These are phyloP conservation scores for Drosophila phalerata DNA, from an alignment of 2,888 invertebrate genomes.

Conservation along the genomic window DNA sequence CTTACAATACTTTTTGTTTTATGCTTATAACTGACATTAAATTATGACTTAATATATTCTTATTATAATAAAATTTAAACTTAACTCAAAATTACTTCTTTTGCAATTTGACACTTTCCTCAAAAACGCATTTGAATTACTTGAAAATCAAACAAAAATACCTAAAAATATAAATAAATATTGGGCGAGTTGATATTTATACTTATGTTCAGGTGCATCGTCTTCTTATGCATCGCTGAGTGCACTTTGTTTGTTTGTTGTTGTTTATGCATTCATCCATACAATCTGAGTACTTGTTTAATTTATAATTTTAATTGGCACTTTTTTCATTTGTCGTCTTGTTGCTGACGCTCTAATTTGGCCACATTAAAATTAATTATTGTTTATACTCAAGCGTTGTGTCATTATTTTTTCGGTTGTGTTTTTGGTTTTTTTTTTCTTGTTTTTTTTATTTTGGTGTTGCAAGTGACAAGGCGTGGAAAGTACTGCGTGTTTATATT, in stretches of 20 bases:
- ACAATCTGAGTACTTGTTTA: background rate
- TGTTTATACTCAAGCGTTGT: conserved; percentile 30
- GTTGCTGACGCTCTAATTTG: conserved; percentile 54
- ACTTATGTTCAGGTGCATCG: conserved; percentile 2
- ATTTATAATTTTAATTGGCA: conserved; percentile 18
- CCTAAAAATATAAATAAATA: background rate
- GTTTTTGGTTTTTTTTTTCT: conserved; percentile 18
- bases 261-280: conserved; percentile 4
- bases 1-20: no score
- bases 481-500: conserved; percentile 33
- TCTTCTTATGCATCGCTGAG: conserved; percentile 23
- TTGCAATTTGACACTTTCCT: no score
- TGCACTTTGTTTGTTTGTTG: conserved; percentile 9
- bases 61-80: no score
- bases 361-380: conserved; percentile 56
- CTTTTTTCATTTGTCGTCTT: conserved; percentile 11
- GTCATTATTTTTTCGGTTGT: conserved; percentile 25
- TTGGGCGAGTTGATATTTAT: background rate
- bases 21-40: no score
- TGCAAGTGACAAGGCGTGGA: conserved; percentile 35
- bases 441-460: background rate
- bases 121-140: no score
- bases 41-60: no score
- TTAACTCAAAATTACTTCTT: no score
- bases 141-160: no score